These are phyloP conservation scores for Nyctalus aviator DNA, from an alignment of 2,797 vertebrate species.

Conservation along the genomic window DNA sequence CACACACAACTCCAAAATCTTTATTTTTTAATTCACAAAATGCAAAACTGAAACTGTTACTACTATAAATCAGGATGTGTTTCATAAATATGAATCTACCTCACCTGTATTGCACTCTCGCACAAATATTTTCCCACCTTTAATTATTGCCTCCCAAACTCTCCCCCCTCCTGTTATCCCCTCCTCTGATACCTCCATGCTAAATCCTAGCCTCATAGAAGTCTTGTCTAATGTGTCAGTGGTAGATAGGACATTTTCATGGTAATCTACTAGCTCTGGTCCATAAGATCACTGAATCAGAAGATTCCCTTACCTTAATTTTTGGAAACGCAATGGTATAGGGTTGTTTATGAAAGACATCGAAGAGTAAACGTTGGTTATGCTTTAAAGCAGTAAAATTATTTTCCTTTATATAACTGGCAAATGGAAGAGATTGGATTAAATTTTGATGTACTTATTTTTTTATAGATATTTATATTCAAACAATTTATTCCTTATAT, in stretches of 20 bases:
- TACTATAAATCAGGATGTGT: slow-evolving; percentile 84
- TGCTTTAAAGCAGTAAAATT: slow-evolving; percentile 84
- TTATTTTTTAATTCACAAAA: slow-evolving; percentile 73
- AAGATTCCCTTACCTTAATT: slow-evolving; percentile 72
- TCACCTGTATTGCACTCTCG: slow-evolving; percentile 87
- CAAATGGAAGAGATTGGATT: slow-evolving; percentile 83
- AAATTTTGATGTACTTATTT: slow-evolving; percentile 87
- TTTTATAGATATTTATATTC: slow-evolving; percentile 89
- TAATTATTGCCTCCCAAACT: slow-evolving; percentile 82
- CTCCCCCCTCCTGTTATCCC: slow-evolving; percentile 60
- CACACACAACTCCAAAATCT: background rate
- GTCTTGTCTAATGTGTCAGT: slow-evolving; percentile 68
- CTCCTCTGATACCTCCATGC: background rate
- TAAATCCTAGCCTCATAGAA: slow-evolving; percentile 68
- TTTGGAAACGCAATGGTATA: slow-evolving; percentile 78
- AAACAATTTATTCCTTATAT: slow-evolving; percentile 87
- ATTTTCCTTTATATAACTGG: slow-evolving; percentile 86
- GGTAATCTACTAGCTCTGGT: slow-evolving; percentile 77
- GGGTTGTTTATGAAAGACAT: slow-evolving; percentile 82
- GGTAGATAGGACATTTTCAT: slow-evolving; percentile 64
- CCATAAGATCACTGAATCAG: slow-evolving; percentile 55
- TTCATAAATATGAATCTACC: slow-evolving; percentile 88
- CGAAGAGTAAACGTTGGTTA: slow-evolving; percentile 83
- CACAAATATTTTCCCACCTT: slow-evolving; percentile 85
- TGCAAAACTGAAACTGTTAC: slow-evolving; percentile 82